phyloP scores from a whole-genome alignment of 2,797 vertebrate species.

The Sebastes baramenuke region DNA sequence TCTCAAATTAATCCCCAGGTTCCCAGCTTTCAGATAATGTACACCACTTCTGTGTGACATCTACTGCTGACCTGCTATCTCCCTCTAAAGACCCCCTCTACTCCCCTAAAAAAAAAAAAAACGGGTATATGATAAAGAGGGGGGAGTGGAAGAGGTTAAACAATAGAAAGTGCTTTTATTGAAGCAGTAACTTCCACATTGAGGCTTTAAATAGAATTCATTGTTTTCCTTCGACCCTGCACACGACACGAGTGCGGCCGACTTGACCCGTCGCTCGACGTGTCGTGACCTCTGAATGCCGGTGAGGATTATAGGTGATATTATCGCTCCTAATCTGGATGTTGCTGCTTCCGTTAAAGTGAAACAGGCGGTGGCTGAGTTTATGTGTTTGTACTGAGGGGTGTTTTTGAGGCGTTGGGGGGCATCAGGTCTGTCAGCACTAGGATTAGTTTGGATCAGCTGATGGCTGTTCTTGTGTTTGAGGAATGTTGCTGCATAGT shows the following conservation, averaged over 20 bases:
- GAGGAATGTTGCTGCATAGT: slow-evolving; percentile 21
- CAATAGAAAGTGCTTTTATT: neutral
- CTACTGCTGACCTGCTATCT: no score
- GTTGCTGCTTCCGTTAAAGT: slow-evolving; percentile 31
- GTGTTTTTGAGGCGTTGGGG: neutral
- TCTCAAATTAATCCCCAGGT: no score
- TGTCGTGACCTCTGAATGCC: slow-evolving; percentile 34
- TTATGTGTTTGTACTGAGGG: slow-evolving; percentile 31
- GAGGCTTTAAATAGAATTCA: neutral
- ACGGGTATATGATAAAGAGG: no score
- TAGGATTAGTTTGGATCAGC: slow-evolving; percentile 57
- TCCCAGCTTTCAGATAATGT: no score
- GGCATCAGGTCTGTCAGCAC: slow-evolving; percentile 10
- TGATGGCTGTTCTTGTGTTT: slow-evolving; percentile 42
- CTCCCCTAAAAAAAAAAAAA: no score
- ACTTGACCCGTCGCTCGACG: slow-evolving; percentile 9
- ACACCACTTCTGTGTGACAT: no score
- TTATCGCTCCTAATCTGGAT: slow-evolving; percentile 45
- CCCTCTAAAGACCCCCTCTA: no score
- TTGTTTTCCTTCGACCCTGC: neutral
- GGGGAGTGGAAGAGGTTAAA: no score
- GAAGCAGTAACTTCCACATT: neutral
- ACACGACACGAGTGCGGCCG: neutral
- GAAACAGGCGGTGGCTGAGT: slow-evolving; percentile 14
- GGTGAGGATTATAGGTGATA: slow-evolving; percentile 40